phyloP scores from a whole-genome alignment of 2,113 vertebrate genomes.

The Microcebus tavaratra region DNA sequence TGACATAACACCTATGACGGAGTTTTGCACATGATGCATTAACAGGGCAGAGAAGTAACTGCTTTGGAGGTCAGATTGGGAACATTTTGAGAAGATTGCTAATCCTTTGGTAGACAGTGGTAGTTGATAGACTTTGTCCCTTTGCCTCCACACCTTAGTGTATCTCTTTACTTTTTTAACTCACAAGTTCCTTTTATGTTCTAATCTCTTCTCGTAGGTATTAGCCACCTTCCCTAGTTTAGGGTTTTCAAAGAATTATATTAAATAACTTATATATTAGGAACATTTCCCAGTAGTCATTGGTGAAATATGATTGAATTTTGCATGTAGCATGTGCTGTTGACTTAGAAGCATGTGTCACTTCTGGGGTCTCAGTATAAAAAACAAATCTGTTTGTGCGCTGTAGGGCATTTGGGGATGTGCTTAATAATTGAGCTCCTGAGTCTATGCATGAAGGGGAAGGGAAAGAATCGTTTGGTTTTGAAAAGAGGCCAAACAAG shows the following conservation, averaged over 20 bases:
- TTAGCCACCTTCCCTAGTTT: background rate
- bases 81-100: background rate
- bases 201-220: background rate
- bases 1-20: background rate
- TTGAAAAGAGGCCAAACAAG: background rate
- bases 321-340: background rate
- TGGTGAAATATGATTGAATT: background rate
- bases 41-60: background rate
- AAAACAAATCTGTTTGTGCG: background rate
- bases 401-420: background rate
- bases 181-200: slow-evolving; percentile 9
- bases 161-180: background rate
- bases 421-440: background rate
- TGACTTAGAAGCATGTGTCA: background rate
- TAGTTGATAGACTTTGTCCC: background rate
- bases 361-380: background rate
- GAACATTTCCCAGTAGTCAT: background rate
- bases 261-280: slow-evolving; percentile 22
- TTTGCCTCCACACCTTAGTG: background rate
- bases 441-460: background rate
- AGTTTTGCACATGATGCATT: background rate
- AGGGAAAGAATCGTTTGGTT: background rate
- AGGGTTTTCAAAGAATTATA: slow-evolving; percentile 1
- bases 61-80: background rate
- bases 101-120: background rate